phyloP scores from a whole-genome alignment of 2,113 vertebrate species.

The Xiphophorus hellerii region DNA sequence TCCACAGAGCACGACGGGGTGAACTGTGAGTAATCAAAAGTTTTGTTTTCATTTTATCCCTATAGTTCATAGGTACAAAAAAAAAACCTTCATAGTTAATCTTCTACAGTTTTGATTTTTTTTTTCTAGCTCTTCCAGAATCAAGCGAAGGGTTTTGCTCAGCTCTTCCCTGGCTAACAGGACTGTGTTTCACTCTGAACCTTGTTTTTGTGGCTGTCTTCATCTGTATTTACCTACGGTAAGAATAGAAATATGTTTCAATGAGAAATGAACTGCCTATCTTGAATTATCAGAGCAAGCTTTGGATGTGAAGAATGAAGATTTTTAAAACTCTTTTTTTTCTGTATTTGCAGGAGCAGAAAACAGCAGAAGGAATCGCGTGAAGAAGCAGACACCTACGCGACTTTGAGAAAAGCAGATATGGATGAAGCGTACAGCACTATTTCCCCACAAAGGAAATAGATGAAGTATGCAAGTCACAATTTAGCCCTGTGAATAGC shows the following conservation, averaged over 20 bases:
- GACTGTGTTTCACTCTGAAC: conserved; percentile 2
- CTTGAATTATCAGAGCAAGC: not conserved
- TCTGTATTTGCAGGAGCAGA: not conserved
- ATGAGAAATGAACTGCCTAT: not conserved
- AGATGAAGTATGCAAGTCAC: not conserved
- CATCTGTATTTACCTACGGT: conserved; percentile 7
- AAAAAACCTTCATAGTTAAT: not conserved
- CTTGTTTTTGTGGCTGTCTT: conserved; percentile 19
- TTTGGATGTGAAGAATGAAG: not conserved
- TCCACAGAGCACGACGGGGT: not conserved
- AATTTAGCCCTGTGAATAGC: not conserved
- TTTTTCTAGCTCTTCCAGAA: not conserved
- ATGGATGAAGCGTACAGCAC: conserved; percentile 10
- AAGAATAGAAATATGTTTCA: not conserved
- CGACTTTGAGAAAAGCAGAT: conserved; percentile 3
- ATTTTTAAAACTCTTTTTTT: not conserved
- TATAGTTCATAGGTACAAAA: not conserved
- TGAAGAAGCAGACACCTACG: conserved; percentile 11
- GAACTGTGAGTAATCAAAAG: not conserved
- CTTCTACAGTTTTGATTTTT: too few relatives aligned
- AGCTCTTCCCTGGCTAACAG: conserved; percentile 22
- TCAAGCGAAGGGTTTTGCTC: not conserved
- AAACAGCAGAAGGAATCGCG: not conserved
- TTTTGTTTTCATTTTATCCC: not conserved
- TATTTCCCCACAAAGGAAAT: conserved; percentile 3